A percentile compares a stretch with the other conserved stretches of the same genome.
Evolutionary conservation across 1,140 invertebrate species (phyloP).

Genomic region (Samia ricini): DNA sequence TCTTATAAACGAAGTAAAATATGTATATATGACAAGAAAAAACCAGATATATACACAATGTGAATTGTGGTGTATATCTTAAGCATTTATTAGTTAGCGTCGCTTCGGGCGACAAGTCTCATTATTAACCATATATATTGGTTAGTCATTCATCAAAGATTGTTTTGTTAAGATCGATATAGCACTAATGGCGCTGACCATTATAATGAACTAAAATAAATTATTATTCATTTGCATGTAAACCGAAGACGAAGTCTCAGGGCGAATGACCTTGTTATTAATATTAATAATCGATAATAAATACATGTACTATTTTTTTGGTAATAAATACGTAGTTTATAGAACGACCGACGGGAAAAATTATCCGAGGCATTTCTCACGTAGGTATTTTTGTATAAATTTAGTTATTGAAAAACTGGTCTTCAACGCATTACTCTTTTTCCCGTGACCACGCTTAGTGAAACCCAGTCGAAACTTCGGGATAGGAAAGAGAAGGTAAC

Average conservation of each 20-base stretch:
- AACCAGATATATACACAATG: not conserved
- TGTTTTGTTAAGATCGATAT: conserved; percentile 12
- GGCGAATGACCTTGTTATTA: not conserved
- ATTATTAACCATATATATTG: conserved; percentile 17
- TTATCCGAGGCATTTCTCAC: too few relatives aligned
- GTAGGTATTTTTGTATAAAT: too few relatives aligned
- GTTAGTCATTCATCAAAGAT: conserved; percentile 24
- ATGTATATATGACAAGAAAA: not conserved
- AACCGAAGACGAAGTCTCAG: not conserved
- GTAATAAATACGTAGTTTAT: too few relatives aligned
- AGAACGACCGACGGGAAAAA: too few relatives aligned
- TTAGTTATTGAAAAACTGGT: too few relatives aligned
- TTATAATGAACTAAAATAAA: conserved; percentile 16
- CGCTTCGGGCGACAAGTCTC: conserved; percentile 17
- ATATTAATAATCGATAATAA: not conserved
- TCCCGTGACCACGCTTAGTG: too few relatives aligned
- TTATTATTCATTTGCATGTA: not conserved
- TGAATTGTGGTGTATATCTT: conserved; percentile 13
- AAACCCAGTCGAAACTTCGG: too few relatives aligned
- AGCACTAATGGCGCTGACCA: conserved; percentile 18
- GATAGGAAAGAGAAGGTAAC: too few relatives aligned
- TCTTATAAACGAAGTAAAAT: not conserved
- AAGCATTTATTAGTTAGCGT: conserved; percentile 20
- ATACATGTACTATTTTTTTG: not conserved
- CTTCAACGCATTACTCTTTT: too few relatives aligned